Evolutionary conservation across 23 tunicate species (phyloP).

Genomic region (Ascidia mentula): DNA sequence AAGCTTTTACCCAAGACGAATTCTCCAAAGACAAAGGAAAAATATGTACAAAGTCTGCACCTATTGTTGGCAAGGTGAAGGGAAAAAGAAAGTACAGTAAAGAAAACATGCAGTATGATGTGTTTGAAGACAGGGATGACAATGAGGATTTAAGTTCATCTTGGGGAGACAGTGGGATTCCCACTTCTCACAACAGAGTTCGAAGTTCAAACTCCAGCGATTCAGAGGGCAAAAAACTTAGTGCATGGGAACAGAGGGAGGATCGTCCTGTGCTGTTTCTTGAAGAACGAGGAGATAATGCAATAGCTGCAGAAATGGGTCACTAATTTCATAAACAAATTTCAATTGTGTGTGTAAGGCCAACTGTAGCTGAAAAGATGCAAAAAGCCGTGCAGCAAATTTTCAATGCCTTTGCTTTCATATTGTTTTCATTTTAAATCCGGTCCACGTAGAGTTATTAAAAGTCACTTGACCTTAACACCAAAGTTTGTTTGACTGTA

Average conservation of each 20-base stretch:
- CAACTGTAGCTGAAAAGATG: too few species aligned
- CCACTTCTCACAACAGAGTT: slow-evolving; percentile 25
- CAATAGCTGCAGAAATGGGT: neutral
- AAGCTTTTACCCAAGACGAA: neutral
- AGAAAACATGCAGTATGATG: neutral
- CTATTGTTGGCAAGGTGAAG: neutral
- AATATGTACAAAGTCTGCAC: neutral
- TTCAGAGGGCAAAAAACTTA: slow-evolving; percentile 45
- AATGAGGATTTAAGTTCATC: neutral
- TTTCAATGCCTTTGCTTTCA: too few species aligned
- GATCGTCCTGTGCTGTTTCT: slow-evolving; percentile 81
- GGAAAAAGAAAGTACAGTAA: neutral
- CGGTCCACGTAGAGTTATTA: too few species aligned
- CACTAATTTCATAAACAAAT: too few species aligned
- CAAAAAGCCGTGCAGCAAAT: too few species aligned
- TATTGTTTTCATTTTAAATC: too few species aligned
- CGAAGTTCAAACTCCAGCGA: slow-evolving; percentile 42
- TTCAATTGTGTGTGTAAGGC: neutral
- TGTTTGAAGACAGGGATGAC: neutral
- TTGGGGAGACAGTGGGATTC: slow-evolving; percentile 63
- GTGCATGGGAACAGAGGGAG: slow-evolving; percentile 76
- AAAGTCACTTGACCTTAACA: neutral
- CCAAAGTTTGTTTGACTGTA: neutral
- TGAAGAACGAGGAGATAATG: neutral
- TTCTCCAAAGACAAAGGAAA: neutral